Percentiles rank a stretch among this genome's conserved stretches.
Conservation (phyloP, 2,113 vertebrate genomes). For the Macroglossus sobrinus region DNA sequence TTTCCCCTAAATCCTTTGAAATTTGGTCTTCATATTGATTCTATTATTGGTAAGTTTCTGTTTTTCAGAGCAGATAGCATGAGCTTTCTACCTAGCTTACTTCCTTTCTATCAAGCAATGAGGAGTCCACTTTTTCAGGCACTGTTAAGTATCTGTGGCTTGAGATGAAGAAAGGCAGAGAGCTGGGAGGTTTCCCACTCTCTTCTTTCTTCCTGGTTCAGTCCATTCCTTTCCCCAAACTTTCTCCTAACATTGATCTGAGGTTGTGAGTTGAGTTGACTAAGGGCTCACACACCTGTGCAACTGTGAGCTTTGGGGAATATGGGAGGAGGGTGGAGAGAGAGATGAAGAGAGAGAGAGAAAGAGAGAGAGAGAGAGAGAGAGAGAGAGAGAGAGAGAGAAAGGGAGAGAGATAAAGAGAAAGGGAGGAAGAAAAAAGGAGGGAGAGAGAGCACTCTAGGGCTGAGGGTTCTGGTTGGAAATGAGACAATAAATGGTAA, state of each 20-base stretch:
- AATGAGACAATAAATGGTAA: background rate
- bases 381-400: background rate
- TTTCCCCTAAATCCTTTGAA: background rate
- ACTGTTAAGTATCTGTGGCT: background rate
- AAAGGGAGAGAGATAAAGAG: background rate
- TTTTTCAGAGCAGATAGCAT: background rate
- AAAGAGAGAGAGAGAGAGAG: too few species aligned
- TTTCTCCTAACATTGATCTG: background rate
- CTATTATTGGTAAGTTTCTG: background rate
- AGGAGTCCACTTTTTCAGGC: background rate
- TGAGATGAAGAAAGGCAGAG: background rate
- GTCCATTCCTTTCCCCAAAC: background rate
- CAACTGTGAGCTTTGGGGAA: background rate
- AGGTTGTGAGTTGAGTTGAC: background rate
- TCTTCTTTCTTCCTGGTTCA: background rate
- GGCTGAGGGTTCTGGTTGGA: background rate
- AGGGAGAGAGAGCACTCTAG: background rate
- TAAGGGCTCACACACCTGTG: background rate
- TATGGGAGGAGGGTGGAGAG: background rate
- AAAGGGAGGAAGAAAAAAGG: background rate
- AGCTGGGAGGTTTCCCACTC: background rate
- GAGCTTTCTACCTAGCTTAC: background rate
- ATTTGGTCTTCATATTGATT: slow-evolving; percentile 28
- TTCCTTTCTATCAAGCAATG: background rate
- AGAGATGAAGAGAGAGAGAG: background rate